phyloP scores from a whole-genome alignment of 2,113 vertebrate genomes.

The Rhagologus leucostigma region DNA sequence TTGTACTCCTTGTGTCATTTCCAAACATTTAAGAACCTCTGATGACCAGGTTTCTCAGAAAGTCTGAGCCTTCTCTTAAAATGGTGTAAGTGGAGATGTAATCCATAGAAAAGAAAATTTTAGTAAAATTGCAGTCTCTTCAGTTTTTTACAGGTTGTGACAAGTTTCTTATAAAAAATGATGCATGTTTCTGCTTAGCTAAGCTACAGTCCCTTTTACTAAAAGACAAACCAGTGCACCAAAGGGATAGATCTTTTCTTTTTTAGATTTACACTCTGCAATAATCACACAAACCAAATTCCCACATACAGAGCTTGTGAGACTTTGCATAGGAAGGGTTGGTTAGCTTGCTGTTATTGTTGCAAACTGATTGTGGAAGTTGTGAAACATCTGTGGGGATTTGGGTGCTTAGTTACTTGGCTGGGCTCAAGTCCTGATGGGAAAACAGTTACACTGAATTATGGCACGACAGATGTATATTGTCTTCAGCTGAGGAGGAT shows the following conservation, averaged over 20 bases:
- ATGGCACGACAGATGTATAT: conserved; percentile 34
- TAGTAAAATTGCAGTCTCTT: background rate
- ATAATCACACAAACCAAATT: background rate
- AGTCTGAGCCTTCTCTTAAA: background rate
- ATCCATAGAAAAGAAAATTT: background rate
- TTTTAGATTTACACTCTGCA: background rate
- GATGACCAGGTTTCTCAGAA: background rate
- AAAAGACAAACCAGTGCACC: background rate
- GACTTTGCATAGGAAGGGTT: background rate
- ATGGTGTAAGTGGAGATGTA: background rate
- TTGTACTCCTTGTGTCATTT: background rate
- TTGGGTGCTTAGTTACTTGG: conserved; percentile 27
- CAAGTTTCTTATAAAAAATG: background rate
- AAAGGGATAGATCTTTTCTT: background rate
- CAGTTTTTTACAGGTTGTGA: background rate
- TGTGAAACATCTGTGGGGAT: conserved; percentile 30
- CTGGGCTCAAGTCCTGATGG: background rate
- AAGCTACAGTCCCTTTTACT: background rate
- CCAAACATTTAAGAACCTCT: background rate
- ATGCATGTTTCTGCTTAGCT: background rate
- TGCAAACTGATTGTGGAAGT: background rate
- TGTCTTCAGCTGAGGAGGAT: conserved; percentile 11
- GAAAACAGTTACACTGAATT: conserved; percentile 43
- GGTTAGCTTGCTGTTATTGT: background rate
- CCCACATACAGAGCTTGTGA: background rate